phyloP scores from a whole-genome alignment of 2,113 vertebrate species.

The Hippoglossus stenolepis region DNA sequence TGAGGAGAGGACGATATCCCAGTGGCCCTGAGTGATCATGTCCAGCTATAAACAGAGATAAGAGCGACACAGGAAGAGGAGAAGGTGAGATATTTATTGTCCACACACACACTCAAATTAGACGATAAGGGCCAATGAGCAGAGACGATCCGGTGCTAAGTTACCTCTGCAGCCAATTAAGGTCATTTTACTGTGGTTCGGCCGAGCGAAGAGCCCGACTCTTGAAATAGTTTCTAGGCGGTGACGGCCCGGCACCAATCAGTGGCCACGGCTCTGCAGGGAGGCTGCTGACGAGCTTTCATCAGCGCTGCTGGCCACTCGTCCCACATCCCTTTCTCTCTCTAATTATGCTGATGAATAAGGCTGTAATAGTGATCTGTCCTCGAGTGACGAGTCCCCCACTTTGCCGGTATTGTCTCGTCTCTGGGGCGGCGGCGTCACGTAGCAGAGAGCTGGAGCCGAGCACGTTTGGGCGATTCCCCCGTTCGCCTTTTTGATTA shows the following conservation, averaged over 20 bases:
- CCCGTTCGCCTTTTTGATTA: constrained; percentile 35
- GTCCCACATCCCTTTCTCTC: constrained; percentile 62
- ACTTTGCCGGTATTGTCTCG: constrained; percentile 55
- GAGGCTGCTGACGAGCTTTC: constrained; percentile 73
- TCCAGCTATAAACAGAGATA: background rate
- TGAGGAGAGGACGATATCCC: background rate
- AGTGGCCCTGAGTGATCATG: background rate
- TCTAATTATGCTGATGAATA: constrained; percentile 77
- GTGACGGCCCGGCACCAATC: constrained; percentile 70
- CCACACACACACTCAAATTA: background rate
- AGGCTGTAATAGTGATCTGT: constrained; percentile 60
- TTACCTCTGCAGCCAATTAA: constrained; percentile 59
- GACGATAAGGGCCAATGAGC: constrained; percentile 10
- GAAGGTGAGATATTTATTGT: background rate
- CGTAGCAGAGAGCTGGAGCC: background rate
- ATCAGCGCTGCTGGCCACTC: constrained; percentile 74
- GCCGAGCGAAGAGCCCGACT: constrained; percentile 47
- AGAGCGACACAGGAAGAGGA: background rate
- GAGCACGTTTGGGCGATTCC: constrained; percentile 23
- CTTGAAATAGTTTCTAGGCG: constrained; percentile 64
- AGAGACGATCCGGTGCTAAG: constrained; percentile 26
- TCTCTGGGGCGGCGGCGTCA: constrained; percentile 23
- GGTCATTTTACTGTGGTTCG: constrained; percentile 64
- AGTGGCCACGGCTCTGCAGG: constrained; percentile 57
- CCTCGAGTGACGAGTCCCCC: constrained; percentile 62